Evolutionary conservation across 2,888 invertebrate genomes (phyloP), one percentile per base, ranked within the genome.

Genomic region (Cloeon dipterum): DNA sequence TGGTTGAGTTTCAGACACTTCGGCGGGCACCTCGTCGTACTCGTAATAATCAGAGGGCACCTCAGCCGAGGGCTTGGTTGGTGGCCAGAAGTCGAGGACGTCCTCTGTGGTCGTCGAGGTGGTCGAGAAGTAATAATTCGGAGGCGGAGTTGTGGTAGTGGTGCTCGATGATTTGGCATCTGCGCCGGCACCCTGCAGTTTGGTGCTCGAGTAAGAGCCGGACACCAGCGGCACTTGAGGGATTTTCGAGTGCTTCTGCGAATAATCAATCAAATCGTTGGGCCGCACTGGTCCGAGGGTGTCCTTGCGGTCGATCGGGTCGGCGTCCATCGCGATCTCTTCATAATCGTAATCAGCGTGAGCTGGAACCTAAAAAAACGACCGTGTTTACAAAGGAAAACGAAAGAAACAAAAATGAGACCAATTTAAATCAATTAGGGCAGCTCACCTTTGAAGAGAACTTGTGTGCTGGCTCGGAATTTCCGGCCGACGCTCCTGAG

Each of bases 171-270:
- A 13, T 16, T 29, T 13, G 14, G 29, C 29, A 7, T 29, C 29
- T 16, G 16, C 32, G 14, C 39, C 39, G 17, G 18, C 8, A 52
- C 74, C 74, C 49, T 74, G 74, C 19, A 74, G 67, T 50, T 74
- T 75, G 1, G 73, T 64, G 46, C 73, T 74, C 1, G 74, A 74
- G 49, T 75, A 75, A 2, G 73, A 73, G 46, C 65, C 73, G 1
- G 74, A 74, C 37, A 75, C 74, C 36, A 75, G 48, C 0, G 74
- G 74, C 43, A 71, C 73, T 49, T 71, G 10, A 5, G 29, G 29
- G 5, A 29, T 16, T 16, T 29, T 29, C n/a, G 29, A 11, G 7
- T 5, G 29, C 7, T 29, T 16, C 14, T 29, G 29, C 7, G n/a
- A 16, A 14, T 5, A 16, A 11, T 29, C 38, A 18, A 40, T 32